A percentile compares a stretch with the other conserved stretches of the same genome.
Evolutionary conservation across 2,113 vertebrate species (phyloP).

Genomic region (Saguinus midas): DNA sequence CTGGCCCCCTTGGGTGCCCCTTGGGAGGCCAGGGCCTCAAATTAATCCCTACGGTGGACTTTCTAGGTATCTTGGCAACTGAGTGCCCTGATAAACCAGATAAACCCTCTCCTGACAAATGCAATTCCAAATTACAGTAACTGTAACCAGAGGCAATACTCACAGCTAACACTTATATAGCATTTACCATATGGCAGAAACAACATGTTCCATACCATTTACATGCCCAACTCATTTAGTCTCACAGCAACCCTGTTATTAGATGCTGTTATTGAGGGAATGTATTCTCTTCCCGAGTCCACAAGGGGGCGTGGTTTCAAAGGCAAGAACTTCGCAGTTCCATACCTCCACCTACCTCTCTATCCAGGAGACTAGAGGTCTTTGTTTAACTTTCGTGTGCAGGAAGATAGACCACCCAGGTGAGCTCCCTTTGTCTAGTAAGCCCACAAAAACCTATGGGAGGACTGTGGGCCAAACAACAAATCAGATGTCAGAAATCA

Average conservation of each 20-base stretch:
- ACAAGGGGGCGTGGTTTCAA: too few species aligned
- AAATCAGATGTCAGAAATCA: too few species aligned
- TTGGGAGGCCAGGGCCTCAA: neutral
- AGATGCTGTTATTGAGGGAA: neutral
- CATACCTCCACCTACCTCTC: too few species aligned
- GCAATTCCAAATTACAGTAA: constrained; percentile 17
- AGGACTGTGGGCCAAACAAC: too few species aligned
- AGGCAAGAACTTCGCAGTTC: too few species aligned
- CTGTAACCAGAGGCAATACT: neutral
- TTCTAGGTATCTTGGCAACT: constrained; percentile 30
- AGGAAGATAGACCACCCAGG: too few species aligned
- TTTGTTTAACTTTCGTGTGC: too few species aligned
- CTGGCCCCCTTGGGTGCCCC: neutral
- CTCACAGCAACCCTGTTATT: neutral
- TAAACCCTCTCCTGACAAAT: neutral
- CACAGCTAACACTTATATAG: neutral
- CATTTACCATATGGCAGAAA: constrained; percentile 6
- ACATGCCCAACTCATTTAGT: neutral
- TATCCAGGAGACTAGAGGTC: too few species aligned
- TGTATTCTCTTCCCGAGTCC: too few species aligned
- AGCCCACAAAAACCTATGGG: too few species aligned
- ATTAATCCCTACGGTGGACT: neutral
- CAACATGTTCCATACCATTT: neutral
- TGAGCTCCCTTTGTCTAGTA: too few species aligned
- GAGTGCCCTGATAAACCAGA: constrained; percentile 25